Evolutionary conservation across 2,113 vertebrate species (phyloP).

Genomic region (Alethe castanea): DNA sequence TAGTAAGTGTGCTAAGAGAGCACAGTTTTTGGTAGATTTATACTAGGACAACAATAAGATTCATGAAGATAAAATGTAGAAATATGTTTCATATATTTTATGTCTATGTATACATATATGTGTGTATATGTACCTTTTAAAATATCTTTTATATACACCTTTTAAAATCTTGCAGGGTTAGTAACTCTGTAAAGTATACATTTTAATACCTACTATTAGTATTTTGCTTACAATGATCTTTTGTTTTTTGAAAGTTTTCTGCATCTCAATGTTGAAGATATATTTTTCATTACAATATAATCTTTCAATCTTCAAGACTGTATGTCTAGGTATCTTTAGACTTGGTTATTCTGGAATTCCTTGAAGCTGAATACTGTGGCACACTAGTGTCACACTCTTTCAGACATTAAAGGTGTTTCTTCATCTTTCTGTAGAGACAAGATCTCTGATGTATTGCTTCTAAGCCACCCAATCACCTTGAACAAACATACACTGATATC

Average conservation of each 20-base stretch:
- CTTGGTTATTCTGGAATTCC: background rate
- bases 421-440: background rate
- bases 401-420: background rate
- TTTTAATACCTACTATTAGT: background rate
- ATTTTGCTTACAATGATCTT: background rate
- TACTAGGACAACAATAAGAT: background rate
- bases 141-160: background rate
- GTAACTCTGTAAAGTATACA: background rate
- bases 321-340: background rate
- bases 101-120: fast-evolving
- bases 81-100: background rate
- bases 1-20: background rate
- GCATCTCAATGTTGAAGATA: background rate
- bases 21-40: background rate
- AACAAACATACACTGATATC: background rate
- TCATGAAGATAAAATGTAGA: background rate
- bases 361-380: background rate
- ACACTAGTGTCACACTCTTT: background rate
- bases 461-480: background rate
- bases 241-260: background rate
- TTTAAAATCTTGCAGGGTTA: background rate
- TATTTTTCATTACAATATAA: background rate
- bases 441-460: background rate
- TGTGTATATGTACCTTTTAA: too few relatives aligned
- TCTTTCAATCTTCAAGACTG: background rate